These are phyloP conservation scores for Sarotherodon lohbergeri DNA, from an alignment of 2,113 vertebrate genomes.

Conservation along the genomic window DNA sequence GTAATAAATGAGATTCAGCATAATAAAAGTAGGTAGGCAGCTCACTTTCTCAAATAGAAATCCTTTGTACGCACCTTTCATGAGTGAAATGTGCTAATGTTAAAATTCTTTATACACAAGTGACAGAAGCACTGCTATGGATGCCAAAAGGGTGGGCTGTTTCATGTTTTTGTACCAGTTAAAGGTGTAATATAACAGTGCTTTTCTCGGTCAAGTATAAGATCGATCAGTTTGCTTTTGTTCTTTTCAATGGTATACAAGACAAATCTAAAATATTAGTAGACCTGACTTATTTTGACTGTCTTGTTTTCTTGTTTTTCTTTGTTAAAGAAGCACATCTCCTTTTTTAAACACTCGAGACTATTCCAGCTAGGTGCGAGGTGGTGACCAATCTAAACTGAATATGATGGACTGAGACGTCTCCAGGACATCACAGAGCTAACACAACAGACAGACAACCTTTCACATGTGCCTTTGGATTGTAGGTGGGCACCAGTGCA, in stretches of 20 bases:
- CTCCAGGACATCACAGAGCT: background rate
- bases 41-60: background rate
- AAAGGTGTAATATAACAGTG: background rate
- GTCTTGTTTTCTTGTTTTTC: background rate
- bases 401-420: too few species aligned
- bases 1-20: background rate
- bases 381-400: background rate
- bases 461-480: background rate
- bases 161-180: rapidly evolving
- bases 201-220: background rate
- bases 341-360: background rate
- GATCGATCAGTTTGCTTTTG: background rate
- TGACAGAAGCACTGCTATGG: background rate
- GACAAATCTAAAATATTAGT: background rate
- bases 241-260: background rate
- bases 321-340: background rate
- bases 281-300: background rate
- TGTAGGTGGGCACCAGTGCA: background rate
- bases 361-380: background rate
- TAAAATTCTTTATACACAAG: background rate
- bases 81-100: background rate
- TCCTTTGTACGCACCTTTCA: background rate
- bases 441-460: background rate
- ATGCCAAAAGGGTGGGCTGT: too few species aligned
- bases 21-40: background rate